A percentile compares a stretch with the other conserved stretches of the same genome.
Evolutionary conservation across 2,888 invertebrate species (phyloP).

Genomic region (Ennomos fuscantarius): DNA sequence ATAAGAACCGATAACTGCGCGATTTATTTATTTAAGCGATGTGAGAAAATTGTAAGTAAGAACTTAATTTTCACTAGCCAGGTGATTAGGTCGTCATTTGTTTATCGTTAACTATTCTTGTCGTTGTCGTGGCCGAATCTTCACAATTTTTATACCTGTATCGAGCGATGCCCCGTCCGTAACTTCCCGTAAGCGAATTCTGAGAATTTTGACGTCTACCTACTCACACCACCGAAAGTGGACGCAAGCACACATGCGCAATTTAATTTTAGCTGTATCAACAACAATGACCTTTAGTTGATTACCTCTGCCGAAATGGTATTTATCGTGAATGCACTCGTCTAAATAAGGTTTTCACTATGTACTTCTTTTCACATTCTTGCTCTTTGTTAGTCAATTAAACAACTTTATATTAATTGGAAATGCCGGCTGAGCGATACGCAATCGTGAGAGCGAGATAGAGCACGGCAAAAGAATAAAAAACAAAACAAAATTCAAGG

Average conservation of each 20-base stretch:
- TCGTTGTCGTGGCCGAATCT: slow-evolving; percentile 20
- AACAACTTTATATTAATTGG: slow-evolving; percentile 33
- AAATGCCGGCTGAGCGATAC: slow-evolving; percentile 31
- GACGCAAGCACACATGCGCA: slow-evolving; percentile 53
- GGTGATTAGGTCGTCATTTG: slow-evolving; percentile 2
- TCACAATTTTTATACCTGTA: slow-evolving; percentile 63
- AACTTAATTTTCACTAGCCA: slow-evolving; percentile 3
- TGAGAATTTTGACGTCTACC: slow-evolving; percentile 73
- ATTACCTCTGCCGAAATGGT: slow-evolving; percentile 12
- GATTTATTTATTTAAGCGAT: slow-evolving; percentile 6
- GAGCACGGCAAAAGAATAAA: slow-evolving; percentile 29
- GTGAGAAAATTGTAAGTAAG: background rate
- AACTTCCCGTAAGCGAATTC: slow-evolving; percentile 60
- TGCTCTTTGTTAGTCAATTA: slow-evolving; percentile 16
- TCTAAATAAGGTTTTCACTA: slow-evolving; percentile 21
- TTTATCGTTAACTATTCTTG: slow-evolving; percentile 2
- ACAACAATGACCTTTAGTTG: slow-evolving; percentile 55
- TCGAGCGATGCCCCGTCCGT: slow-evolving; percentile 54
- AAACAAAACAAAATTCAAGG: slow-evolving; percentile 50
- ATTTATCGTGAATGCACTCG: slow-evolving; percentile 2
- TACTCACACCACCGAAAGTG: slow-evolving; percentile 53
- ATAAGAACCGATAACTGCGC: slow-evolving; percentile 16
- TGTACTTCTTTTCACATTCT: slow-evolving; percentile 29
- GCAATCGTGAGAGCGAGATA: slow-evolving; percentile 39
- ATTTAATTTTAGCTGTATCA: slow-evolving; percentile 72